Percentiles rank a stretch among this genome's conserved stretches.
These are phyloP conservation scores for Ictidomys tridecemlineatus DNA, from an alignment of 2,113 vertebrate species.

Conservation along the genomic window DNA sequence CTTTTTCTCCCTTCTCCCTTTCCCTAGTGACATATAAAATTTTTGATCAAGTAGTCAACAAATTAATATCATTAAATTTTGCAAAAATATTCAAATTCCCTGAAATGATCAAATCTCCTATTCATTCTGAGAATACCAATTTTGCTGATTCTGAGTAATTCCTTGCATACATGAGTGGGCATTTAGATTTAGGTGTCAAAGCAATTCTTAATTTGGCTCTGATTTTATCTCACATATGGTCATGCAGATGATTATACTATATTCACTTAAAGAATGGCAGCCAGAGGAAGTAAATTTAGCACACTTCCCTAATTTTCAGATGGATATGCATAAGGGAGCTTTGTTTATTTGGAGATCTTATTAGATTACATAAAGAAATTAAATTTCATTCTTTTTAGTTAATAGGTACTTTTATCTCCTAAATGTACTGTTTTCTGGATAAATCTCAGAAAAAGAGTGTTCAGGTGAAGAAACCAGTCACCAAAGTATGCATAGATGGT, in stretches of 20 bases:
- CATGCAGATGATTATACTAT: not conserved
- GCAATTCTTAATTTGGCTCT: not conserved
- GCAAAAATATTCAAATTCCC: not conserved
- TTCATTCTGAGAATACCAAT: not conserved
- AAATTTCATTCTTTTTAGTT: not conserved
- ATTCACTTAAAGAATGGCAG: not conserved
- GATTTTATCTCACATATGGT: not conserved
- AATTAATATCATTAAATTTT: conserved; percentile 16
- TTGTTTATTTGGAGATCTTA: not conserved
- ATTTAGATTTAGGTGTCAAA: conserved; percentile 10
- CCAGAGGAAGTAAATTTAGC: not conserved
- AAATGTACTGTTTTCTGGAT: not conserved
- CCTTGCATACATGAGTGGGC: not conserved
- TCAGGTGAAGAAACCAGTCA: not conserved
- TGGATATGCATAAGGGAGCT: not conserved
- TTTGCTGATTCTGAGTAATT: conserved; percentile 19
- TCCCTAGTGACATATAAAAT: not conserved
- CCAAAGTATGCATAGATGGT: not conserved
- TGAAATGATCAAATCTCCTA: not conserved
- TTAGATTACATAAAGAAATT: not conserved
- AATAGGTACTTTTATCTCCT: not conserved
- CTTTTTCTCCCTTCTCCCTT: not conserved
- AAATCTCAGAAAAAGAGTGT: not conserved
- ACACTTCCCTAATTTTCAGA: not conserved
- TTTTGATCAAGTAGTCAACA: not conserved